Evolutionary conservation across 1,140 invertebrate genomes (phyloP).

Genomic region (Zophobas morio): DNA sequence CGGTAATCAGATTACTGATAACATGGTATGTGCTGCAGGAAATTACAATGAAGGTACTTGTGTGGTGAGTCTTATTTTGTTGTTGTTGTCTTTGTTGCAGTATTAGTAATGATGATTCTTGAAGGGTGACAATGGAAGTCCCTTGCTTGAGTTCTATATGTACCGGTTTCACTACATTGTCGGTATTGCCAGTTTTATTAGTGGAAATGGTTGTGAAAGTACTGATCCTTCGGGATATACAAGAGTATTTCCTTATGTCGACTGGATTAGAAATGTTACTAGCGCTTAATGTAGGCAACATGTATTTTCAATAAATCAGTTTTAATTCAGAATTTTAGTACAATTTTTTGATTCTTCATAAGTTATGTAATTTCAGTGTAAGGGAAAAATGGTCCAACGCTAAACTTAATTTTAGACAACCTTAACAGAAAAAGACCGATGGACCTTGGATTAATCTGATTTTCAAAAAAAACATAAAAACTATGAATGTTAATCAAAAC

Average conservation of each 20-base stretch:
- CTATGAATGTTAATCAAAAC: too few species aligned
- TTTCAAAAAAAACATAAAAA: too few species aligned
- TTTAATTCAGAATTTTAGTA: too few species aligned
- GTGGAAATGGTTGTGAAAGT: conserved; percentile 30
- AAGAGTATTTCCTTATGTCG: not conserved
- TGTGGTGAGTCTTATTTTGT: not conserved
- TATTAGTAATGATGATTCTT: not conserved
- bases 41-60: not conserved
- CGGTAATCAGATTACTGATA: not conserved
- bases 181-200: conserved; percentile 1
- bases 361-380: too few species aligned
- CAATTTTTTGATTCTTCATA: too few species aligned
- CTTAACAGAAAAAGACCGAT: too few species aligned
- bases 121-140: conserved; percentile 7
- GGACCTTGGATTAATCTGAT: too few species aligned
- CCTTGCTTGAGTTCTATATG: not conserved
- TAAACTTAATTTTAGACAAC: too few species aligned
- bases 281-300: not conserved
- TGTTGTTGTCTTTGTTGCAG: too few species aligned
- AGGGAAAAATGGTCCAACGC: too few species aligned
- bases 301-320: too few species aligned
- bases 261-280: conserved; percentile 16
- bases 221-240: conserved; percentile 18
- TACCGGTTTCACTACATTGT: not conserved
- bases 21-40: not conserved